Evolutionary conservation across 64 coral and sea anemone species (phyloP).

Genomic region (Porites lutea): DNA sequence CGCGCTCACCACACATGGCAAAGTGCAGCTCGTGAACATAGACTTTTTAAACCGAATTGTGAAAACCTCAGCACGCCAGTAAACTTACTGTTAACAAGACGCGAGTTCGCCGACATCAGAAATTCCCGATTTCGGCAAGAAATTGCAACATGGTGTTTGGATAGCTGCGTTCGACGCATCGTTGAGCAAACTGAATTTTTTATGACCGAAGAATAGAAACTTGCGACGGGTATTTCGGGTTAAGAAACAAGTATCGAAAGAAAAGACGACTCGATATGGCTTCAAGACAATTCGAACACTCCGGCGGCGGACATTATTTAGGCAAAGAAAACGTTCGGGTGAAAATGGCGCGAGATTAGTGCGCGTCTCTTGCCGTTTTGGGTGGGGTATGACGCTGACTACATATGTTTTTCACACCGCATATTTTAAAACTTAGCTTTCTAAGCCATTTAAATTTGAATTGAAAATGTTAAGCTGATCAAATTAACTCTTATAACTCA

Average conservation of each 20-base stretch:
- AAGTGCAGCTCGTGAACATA: background rate
- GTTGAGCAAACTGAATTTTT: conserved; percentile 76
- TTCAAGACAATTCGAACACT: background rate
- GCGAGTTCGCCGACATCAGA: background rate
- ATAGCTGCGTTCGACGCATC: conserved; percentile 61
- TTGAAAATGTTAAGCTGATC: background rate
- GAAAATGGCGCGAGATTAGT: background rate
- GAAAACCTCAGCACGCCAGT: background rate
- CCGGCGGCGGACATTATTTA: background rate
- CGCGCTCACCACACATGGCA: background rate
- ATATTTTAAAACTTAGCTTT: conserved; percentile 44
- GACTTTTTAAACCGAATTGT: background rate
- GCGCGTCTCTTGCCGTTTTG: conserved; percentile 44
- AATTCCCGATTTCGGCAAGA: conserved; percentile 27
- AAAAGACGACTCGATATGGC: background rate
- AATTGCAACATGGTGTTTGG: conserved; percentile 51
- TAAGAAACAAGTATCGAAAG: conserved; percentile 33
- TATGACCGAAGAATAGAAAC: conserved; percentile 33
- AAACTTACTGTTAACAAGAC: background rate
- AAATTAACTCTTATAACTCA: background rate
- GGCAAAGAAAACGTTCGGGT: background rate
- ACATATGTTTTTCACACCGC: conserved; percentile 41
- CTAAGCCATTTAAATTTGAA: conserved; percentile 39
- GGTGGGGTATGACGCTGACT: conserved; percentile 17
- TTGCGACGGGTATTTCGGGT: conserved; percentile 33